A percentile compares a stretch with the other conserved stretches of the same genome.
These are phyloP conservation scores for Schizopygopsis pylzovi DNA, from an alignment of 2,797 vertebrate species.

Conservation along the genomic window DNA sequence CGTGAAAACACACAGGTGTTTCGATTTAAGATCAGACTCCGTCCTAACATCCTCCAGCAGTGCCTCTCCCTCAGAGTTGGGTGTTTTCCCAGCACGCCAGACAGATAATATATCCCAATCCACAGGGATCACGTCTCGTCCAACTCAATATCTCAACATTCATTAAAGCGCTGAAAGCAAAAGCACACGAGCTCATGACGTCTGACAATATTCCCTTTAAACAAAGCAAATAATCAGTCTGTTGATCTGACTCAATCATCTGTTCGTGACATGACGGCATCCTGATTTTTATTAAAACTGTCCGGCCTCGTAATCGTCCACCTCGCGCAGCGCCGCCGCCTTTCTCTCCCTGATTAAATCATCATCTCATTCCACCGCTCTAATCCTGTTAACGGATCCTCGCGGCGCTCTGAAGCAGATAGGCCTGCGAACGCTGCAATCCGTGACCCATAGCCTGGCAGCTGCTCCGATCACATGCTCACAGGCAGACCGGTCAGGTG, in stretches of 20 bases:
- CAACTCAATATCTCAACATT: slow-evolving; percentile 29
- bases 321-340: slow-evolving; percentile 19
- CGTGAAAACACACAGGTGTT: slow-evolving; percentile 32
- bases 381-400: slow-evolving; percentile 56
- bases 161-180: slow-evolving; percentile 21
- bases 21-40: slow-evolving; percentile 35
- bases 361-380: slow-evolving; percentile 42
- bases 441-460: not conserved
- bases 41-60: slow-evolving; percentile 13
- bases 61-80: slow-evolving; percentile 15
- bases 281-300: slow-evolving; percentile 18
- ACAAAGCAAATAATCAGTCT: slow-evolving; percentile 28
- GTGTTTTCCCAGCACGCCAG: slow-evolving; percentile 18
- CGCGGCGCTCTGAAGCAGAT: slow-evolving; percentile 30
- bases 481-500: slow-evolving; percentile 10
- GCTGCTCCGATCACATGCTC: slow-evolving; percentile 1
- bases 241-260: not conserved
- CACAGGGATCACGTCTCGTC: slow-evolving; percentile 32
- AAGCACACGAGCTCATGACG: slow-evolving; percentile 16
- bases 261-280: slow-evolving; percentile 7
- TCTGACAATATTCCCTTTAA: slow-evolving; percentile 19
- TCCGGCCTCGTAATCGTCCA: not conserved
- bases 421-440: slow-evolving; percentile 33
- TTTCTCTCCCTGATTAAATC: slow-evolving; percentile 54
- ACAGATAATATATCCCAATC: slow-evolving; percentile 36